phyloP scores from a whole-genome alignment of 1,140 invertebrate species.

The Lethrus apterus region DNA sequence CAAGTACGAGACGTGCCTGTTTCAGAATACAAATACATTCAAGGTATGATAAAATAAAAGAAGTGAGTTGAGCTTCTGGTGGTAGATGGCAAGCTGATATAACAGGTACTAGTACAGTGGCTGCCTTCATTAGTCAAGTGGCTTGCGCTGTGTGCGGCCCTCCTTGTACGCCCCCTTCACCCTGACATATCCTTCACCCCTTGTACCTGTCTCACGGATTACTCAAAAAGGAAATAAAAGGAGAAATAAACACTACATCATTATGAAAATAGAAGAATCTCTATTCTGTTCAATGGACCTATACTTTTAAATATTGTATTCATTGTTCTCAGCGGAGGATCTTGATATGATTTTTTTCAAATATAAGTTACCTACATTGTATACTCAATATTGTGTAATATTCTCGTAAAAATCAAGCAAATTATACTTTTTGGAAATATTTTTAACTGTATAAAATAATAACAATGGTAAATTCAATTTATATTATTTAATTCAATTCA shows the following conservation, averaged over 20 bases:
- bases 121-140: conserved; percentile 21
- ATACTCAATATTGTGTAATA: too few species aligned
- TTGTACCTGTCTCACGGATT: conserved; percentile 17
- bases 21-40: conserved; percentile 8
- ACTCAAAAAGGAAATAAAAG: conserved; percentile 7
- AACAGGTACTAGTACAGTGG: conserved; percentile 19
- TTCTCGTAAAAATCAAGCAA: too few species aligned
- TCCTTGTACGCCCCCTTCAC: conserved; percentile 6
- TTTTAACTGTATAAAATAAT: too few species aligned
- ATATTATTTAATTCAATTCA: too few species aligned
- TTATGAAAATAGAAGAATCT: conserved; percentile 11
- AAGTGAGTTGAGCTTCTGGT: conserved; percentile 12
- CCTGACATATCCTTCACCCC: conserved; percentile 12
- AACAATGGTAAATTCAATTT: too few species aligned
- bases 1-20: conserved; percentile 4
- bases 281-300: conserved; percentile 7
- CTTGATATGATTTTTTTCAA: too few species aligned
- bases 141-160: conserved; percentile 18
- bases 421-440: too few species aligned
- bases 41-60: conserved; percentile 12
- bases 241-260: conserved; percentile 7
- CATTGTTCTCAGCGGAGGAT: too few species aligned
- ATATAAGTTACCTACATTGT: too few species aligned
- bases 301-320: too few species aligned
- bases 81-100: conserved; percentile 20